phyloP scores from a whole-genome alignment of 2,888 invertebrate species.

The Caenorhabditis sulstoni region DNA sequence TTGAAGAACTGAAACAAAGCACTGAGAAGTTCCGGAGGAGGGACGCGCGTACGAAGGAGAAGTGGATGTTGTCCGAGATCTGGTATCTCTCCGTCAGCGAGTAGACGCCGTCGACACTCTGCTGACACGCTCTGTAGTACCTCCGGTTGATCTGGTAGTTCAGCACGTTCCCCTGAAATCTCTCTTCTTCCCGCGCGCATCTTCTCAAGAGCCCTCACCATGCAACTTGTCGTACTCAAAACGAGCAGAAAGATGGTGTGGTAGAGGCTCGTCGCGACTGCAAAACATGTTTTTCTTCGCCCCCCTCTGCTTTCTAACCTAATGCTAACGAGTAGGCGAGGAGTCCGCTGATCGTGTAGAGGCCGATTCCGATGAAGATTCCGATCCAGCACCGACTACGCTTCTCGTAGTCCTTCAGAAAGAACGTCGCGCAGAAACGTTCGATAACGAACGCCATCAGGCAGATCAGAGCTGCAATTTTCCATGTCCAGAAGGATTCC shows the following conservation, averaged over 20 bases:
- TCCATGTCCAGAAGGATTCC: too few species aligned
- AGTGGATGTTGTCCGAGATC: slow-evolving; percentile 54
- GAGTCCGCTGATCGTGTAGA: slow-evolving; percentile 33
- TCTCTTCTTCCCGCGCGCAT: neutral
- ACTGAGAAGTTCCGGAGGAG: neutral
- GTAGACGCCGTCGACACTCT: slow-evolving; percentile 28
- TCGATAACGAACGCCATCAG: slow-evolving; percentile 50
- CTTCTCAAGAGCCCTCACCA: slow-evolving; percentile 2
- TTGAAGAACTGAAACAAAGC: slow-evolving; percentile 49
- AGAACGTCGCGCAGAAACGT: slow-evolving; percentile 41
- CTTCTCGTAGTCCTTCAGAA: slow-evolving; percentile 40
- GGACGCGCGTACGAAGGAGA: slow-evolving; percentile 18
- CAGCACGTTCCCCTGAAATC: slow-evolving; percentile 46
- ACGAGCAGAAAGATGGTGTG: slow-evolving; percentile 32
- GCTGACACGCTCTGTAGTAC: slow-evolving; percentile 41
- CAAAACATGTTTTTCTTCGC: neutral
- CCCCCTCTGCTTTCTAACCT: neutral
- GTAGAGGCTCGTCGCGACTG: slow-evolving; percentile 37
- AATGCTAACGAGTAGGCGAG: slow-evolving; percentile 40
- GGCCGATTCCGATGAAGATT: slow-evolving; percentile 28
- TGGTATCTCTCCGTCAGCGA: slow-evolving; percentile 47
- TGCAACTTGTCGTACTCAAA: slow-evolving; percentile 32
- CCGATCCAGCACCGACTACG: slow-evolving; percentile 40
- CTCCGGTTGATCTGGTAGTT: slow-evolving; percentile 38
- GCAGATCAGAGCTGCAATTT: slow-evolving; percentile 39